Conservation (phyloP, 2,113 vertebrate species). For the Oryzias woworae region DNA sequence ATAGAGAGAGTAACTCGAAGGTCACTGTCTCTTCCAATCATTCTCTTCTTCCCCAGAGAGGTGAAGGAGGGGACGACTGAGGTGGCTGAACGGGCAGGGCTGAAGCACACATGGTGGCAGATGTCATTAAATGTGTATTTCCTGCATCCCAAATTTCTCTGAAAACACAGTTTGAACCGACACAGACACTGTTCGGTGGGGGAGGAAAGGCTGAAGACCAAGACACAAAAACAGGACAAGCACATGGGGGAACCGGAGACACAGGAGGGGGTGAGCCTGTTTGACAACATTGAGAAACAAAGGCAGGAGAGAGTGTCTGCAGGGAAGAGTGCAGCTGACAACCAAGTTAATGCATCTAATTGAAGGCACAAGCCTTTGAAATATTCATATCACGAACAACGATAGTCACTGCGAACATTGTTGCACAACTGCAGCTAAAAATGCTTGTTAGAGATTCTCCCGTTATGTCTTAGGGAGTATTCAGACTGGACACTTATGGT, state of each 20-base stretch:
- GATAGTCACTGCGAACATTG: too few species aligned
- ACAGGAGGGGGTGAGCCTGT: slow-evolving; percentile 2
- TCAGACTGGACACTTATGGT: too few species aligned
- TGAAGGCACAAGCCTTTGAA: neutral
- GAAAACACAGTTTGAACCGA: slow-evolving; percentile 55
- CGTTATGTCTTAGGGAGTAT: neutral
- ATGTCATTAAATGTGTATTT: slow-evolving; percentile 73
- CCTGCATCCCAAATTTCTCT: slow-evolving; percentile 54
- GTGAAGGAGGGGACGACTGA: slow-evolving; percentile 12
- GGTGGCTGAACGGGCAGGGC: slow-evolving; percentile 24
- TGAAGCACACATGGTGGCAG: slow-evolving; percentile 53
- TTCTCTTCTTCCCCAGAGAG: slow-evolving; percentile 8
- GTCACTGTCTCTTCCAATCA: slow-evolving; percentile 13
- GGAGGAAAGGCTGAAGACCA: neutral
- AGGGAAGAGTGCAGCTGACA: slow-evolving; percentile 3
- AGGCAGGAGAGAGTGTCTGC: slow-evolving; percentile 8
- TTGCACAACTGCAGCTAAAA: neutral
- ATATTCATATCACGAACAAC: neutral
- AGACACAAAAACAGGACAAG: slow-evolving; percentile 21
- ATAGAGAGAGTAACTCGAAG: slow-evolving; percentile 8
- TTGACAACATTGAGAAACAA: slow-evolving; percentile 37
- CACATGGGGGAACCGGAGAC: neutral
- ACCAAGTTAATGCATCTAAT: slow-evolving; percentile 27
- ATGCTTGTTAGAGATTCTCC: neutral
- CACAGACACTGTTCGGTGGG: slow-evolving; percentile 40